These are phyloP conservation scores for Acanthosepion pharaonis DNA, from an alignment of 2,888 invertebrate genomes.

Conservation along the genomic window DNA sequence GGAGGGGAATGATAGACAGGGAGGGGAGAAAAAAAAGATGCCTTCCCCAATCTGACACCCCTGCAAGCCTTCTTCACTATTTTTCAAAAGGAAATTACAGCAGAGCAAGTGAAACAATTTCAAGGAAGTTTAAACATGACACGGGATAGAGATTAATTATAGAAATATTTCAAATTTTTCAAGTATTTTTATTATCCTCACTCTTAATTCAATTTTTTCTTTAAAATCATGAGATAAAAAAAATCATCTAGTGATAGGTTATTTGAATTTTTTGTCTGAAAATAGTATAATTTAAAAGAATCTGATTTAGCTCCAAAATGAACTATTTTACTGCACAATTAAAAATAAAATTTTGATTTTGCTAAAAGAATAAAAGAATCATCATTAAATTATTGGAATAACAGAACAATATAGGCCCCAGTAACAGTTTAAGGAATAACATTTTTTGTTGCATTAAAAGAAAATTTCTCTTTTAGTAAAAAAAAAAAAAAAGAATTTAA, in stretches of 20 bases:
- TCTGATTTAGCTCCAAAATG: background rate
- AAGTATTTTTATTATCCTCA: background rate
- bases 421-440: background rate
- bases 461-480: background rate
- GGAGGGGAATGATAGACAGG: background rate
- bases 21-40: background rate
- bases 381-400: background rate
- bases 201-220: background rate
- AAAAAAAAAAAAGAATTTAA: background rate
- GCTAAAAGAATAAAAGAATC: background rate
- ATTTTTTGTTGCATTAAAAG: background rate
- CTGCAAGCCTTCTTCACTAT: background rate
- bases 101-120: background rate
- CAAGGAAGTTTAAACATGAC: background rate
- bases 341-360: background rate
- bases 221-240: background rate
- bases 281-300: background rate
- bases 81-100: background rate
- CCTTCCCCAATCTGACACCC: background rate
- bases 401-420: background rate
- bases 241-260: background rate
- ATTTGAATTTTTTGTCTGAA: background rate
- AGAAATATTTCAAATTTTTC: conserved; percentile 21
- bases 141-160: background rate
- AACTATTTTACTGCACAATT: background rate